phyloP scores from a whole-genome alignment of 2,797 vertebrate genomes.

The Thripadectes ignobilis region DNA sequence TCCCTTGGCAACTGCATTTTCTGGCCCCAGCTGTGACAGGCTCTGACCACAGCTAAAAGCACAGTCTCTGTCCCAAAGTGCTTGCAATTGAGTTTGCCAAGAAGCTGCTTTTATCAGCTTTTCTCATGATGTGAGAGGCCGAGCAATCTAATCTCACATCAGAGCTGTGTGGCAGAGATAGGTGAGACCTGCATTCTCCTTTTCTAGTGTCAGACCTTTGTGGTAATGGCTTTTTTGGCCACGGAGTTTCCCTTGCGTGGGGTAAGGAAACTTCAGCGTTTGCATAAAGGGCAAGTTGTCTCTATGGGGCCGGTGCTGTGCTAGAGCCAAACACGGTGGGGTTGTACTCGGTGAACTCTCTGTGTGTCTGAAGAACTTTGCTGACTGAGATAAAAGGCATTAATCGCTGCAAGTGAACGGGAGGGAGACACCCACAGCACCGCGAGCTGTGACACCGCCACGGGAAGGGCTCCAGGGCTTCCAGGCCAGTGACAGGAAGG shows the following conservation, averaged over 20 bases:
- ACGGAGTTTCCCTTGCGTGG: not conserved
- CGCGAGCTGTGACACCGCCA: fast-evolving
- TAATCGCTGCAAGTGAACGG: fast-evolving
- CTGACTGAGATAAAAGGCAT: not conserved
- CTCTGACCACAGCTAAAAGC: not conserved
- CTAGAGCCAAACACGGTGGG: not conserved
- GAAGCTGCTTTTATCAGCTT: not conserved
- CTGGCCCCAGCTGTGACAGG: not conserved
- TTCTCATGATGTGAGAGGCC: not conserved
- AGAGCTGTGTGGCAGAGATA: not conserved
- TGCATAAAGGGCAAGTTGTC: not conserved
- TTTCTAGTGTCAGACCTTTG: not conserved
- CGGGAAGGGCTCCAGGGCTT: not conserved
- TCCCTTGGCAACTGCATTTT: not conserved
- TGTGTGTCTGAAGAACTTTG: not conserved
- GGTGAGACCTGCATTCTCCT: not conserved
- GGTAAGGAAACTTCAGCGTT: not conserved
- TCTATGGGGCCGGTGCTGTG: not conserved
- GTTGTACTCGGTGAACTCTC: not conserved
- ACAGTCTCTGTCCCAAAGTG: not conserved
- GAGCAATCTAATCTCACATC: not conserved
- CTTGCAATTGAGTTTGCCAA: not conserved
- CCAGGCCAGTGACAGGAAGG: not conserved
- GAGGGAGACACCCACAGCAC: not conserved
- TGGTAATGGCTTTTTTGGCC: not conserved